Conservation (phyloP, 2,113 vertebrate species). For the Sitta europaea region DNA sequence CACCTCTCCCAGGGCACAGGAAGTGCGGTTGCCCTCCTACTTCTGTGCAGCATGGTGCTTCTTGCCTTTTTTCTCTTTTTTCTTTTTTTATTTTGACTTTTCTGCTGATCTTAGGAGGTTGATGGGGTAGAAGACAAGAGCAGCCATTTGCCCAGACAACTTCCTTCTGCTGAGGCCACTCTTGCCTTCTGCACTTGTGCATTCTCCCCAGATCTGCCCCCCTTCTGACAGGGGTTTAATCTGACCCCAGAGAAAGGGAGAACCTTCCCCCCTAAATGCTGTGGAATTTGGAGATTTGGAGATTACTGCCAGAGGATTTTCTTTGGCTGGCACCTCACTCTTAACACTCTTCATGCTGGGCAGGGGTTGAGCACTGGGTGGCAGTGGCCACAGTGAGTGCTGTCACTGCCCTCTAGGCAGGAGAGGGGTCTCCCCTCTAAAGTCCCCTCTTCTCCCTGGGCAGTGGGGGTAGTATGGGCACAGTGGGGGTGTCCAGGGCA, state of each 20-base stretch:
- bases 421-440: background rate
- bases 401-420: background rate
- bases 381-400: background rate
- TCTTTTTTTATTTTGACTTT: background rate
- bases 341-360: background rate
- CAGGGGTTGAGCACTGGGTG: background rate
- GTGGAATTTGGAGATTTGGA: conserved; percentile 45
- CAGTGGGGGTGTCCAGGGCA: background rate
- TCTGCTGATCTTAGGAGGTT: conserved; percentile 19
- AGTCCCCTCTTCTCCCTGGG: background rate
- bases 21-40: conserved; percentile 35
- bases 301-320: background rate
- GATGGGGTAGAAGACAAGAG: background rate
- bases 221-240: background rate
- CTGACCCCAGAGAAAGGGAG: background rate
- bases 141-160: background rate
- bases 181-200: background rate
- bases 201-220: background rate
- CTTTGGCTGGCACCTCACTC: background rate
- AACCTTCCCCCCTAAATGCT: background rate
- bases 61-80: background rate
- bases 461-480: background rate
- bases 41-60: background rate
- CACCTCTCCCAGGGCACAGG: conserved; percentile 39
- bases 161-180: background rate